Evolutionary conservation across 1,140 invertebrate genomes (phyloP), one percentile per base, ranked within the genome.

Genomic region (Pseudomyrmex gracilis): DNA sequence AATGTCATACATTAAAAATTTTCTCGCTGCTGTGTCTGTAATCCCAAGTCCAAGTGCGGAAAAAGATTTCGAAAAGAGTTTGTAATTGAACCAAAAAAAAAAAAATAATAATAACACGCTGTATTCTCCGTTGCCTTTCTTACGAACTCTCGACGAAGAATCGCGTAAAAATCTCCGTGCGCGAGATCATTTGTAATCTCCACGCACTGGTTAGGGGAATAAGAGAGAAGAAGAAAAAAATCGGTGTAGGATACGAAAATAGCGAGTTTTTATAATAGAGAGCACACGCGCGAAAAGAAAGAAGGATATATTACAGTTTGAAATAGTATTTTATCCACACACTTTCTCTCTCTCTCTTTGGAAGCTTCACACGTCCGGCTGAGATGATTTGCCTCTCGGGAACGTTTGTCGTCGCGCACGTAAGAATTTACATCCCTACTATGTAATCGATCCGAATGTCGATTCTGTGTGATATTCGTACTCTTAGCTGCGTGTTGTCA

Each of bases 241-340:
- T 5, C 34, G 1, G 3, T 55, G 20, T 67, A 67, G 34, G 22
- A 47, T 61, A 22, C 2, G 53, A 17, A 82, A 73, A 60, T 60
- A 60, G n/a, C 68, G 55, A 82, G 45, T 73, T 82, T 80, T 80
- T 82, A 73, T 68, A 34, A 68, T 71, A 71, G 43, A 58, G 71
- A 1, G 15, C 15, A 49, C 12, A 15, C 15, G 34, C n/a, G 49
- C n/a, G 60, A 64, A 17, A 13, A n/a, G 20, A 12, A 53, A 9
- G 20, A 2, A n/a, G n/a, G n/a, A n/a, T n/a, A n/a, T 17, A 13
- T 24, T 10, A 63, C 17, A 51, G 71, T 80, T 57, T 15, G 22
- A 34, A 80, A 80, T 80, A 80, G 74, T 70, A 45, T 60, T 70
- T 67, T 70, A 17, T 22, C 20, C 66, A 68, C 17, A 34, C 34